Base-by-base conservation (phyloP, 2,113 vertebrate species). In the Corythoichthys haematopterus region DNA sequence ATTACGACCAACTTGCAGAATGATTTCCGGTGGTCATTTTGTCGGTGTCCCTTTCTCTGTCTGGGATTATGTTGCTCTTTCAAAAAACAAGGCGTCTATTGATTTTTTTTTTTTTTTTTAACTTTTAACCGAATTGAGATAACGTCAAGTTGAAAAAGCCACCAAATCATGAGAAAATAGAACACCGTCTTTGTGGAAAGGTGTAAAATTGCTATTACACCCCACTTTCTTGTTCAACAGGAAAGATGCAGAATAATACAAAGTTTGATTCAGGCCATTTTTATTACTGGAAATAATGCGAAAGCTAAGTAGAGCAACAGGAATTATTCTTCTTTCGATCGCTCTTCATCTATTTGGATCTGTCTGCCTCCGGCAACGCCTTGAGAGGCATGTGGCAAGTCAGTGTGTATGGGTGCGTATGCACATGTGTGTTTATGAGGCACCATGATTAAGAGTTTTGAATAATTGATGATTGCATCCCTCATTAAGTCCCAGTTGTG, bases 401-500 rank as follows among this genome's bases (percentile, higher is more conserved):
- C 38, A 62, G 46, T 38, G 63, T 70, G 59, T 55, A 53, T 46
- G 68, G 53, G 13, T 68, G 51, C 61, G 16, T 72, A 55, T 60
- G 11, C 78, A 72, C 77, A 84, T 73, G 72, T 46, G 58, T 61
- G 38, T n/a, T 70, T 47, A 50, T 52, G 70, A 59, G 38, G 82
- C 82, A 81, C 76, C 71, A 72, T 86, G 89, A 89, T 90, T 88
- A 88, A 84, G 79, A 83, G 81, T 88, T 88, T 84, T 89, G 84
- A 90, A 91, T 91, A 89, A 90, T 87, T 89, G 80, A 90, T 90
- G 83, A 85, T 85, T 85, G 79, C 76, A 81, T 83, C 83, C 75
- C 80, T 89, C 81, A 85, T 91, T 90, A 89, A 88, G 80, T 72
- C 76, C 69, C 70, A 66, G 77, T 86, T 80, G 84, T 84, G 57